Evolutionary conservation across 2,888 invertebrate species (phyloP).

Genomic region (Apamea crenata): DNA sequence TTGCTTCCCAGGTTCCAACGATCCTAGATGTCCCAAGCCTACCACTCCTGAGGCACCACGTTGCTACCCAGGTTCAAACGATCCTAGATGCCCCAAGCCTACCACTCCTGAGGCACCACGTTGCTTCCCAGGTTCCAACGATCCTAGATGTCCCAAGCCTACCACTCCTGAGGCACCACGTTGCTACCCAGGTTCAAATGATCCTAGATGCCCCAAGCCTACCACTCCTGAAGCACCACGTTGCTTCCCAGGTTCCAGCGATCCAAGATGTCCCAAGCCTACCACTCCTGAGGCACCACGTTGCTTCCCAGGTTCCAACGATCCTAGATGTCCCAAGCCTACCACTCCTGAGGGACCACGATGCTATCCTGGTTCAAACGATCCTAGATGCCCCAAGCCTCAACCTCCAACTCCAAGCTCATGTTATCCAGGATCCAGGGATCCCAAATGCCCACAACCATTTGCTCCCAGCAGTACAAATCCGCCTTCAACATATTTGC

Average conservation of each 20-base stretch:
- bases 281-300: slow-evolving; percentile 57
- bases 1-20: slow-evolving; percentile 68
- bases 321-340: slow-evolving; percentile 1
- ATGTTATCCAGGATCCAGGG: slow-evolving; percentile 84
- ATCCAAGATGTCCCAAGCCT: slow-evolving; percentile 40
- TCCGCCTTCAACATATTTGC: slow-evolving; percentile 86
- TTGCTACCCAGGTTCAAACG: not conserved
- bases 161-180: slow-evolving; percentile 8
- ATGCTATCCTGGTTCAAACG: slow-evolving; percentile 61
- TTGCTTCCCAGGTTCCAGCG: not conserved
- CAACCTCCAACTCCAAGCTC: slow-evolving; percentile 79
- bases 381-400: slow-evolving; percentile 72
- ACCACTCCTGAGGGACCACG: slow-evolving; percentile 24
- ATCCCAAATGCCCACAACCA: slow-evolving; percentile 85
- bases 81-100: slow-evolving; percentile 67
- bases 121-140: slow-evolving; percentile 48
- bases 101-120: slow-evolving; percentile 67
- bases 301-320: slow-evolving; percentile 9
- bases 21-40: slow-evolving; percentile 72
- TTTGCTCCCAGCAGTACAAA: slow-evolving; percentile 85
- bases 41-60: slow-evolving; percentile 48
- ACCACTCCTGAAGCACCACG: slow-evolving; percentile 32
- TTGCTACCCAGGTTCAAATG: slow-evolving; percentile 5
- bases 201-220: slow-evolving; percentile 3
- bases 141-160: slow-evolving; percentile 1